Base-by-base conservation (phyloP, 2,888 invertebrate genomes). In the Drosophila kanekoi region DNA sequence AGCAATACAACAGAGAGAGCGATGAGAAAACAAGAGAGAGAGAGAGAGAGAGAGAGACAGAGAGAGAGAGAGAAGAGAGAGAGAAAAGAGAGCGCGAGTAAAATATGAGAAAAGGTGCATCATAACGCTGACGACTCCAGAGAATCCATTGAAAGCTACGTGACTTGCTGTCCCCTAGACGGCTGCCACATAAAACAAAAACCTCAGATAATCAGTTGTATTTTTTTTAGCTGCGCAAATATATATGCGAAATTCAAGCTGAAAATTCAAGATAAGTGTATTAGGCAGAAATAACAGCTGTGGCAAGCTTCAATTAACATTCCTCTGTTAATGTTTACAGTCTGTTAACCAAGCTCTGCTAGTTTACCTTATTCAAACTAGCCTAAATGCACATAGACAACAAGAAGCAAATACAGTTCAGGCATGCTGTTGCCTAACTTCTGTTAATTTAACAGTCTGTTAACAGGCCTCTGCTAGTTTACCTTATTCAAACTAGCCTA, bases 101-200 rank as follows among this genome's bases (percentile, higher is more conserved):
- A 43, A 37, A 23, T 6, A 23, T 23, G 28, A 52, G 35, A 37
- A 20, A 43, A 40, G 75, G 38, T 76, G 80, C 72, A 79, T 66
- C 66, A 73, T 82, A 76, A 66, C 28, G 53, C 77, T 40, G 51
- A 44, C 20, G 33, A 48, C 61, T 56, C 61, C 20, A 57, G 74
- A 49, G 77, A 67, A 47, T 56, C 38, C 53, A 63, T 51, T 60
- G 60, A 51, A 49, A 44, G 45, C 13, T 44, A 72, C 75, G 77
- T 75, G 75, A 77, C 72, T 58, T 40, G 45, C 52, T 47, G 40
- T 2, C 45, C 20, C 4, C 20, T 20, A 4, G 20, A 20, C 20
- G 4, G 23, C 23, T 8, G 28, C 28, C 8, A 8, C 28, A 28
- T 28, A 28, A 28, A 28, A 8, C 28, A 28, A 28, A 28, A 16